phyloP scores from a whole-genome alignment of 1,140 invertebrate genomes.

The Cyclina sinensis region DNA sequence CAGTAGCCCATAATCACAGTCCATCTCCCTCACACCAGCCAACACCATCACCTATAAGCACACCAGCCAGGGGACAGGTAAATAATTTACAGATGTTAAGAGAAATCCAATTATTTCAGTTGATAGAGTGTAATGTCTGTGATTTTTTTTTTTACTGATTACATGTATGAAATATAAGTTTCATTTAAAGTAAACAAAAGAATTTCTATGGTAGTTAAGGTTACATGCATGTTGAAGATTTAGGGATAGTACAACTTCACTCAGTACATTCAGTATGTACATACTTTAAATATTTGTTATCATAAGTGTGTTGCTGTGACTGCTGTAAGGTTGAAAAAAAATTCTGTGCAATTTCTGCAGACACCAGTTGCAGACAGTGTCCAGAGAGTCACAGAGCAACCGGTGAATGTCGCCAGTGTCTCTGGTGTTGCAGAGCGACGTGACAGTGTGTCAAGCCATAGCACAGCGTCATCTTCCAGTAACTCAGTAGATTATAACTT shows the following conservation, averaged over 20 bases:
- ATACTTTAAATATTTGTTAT: no score
- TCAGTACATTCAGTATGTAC: no score
- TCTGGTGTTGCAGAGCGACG: constrained; percentile 28
- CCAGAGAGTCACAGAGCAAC: neutral
- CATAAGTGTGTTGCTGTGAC: neutral
- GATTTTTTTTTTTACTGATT: no score
- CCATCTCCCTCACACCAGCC: neutral
- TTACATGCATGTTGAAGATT: no score
- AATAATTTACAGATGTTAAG: neutral
- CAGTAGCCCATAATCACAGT: constrained; percentile 53
- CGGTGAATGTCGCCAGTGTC: neutral
- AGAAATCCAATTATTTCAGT: no score
- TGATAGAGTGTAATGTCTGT: no score
- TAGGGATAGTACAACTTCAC: no score
- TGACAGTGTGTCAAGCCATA: constrained; percentile 33
- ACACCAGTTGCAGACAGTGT: neutral
- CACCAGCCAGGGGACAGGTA: constrained; percentile 49
- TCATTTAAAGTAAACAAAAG: no score
- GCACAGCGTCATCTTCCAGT: constrained; percentile 22
- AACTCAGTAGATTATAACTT: constrained; percentile 44
- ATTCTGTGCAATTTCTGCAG: no score
- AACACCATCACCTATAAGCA: constrained; percentile 24
- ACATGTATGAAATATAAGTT: no score
- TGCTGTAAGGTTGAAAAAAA: no score
- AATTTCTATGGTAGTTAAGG: no score